phyloP scores from a whole-genome alignment of 2,888 invertebrate genomes.

The Dynastes tityus region DNA sequence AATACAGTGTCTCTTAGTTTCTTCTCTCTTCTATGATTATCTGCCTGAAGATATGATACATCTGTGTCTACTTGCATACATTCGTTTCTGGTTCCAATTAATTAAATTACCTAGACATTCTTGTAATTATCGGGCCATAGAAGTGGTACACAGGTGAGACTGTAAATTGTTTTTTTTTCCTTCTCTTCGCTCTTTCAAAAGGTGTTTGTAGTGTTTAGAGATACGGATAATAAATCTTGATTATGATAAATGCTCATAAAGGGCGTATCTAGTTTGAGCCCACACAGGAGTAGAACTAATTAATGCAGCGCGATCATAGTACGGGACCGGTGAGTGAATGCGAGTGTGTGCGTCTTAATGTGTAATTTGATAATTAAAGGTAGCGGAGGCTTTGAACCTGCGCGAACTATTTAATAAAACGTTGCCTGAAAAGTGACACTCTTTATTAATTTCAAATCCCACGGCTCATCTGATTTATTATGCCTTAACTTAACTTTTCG shows the following conservation, averaged over 20 bases:
- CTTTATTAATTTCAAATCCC: conserved; percentile 65
- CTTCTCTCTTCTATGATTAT: no score
- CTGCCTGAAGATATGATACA: no score
- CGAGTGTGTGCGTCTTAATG: conserved; percentile 58
- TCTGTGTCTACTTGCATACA: neutral
- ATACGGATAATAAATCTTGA: conserved; percentile 60
- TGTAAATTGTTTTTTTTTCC: conserved; percentile 33
- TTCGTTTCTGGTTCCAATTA: conserved; percentile 11
- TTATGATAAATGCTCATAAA: conserved; percentile 60
- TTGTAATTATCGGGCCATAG: conserved; percentile 18
- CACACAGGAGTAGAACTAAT: conserved; percentile 65
- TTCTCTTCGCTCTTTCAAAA: conserved; percentile 2
- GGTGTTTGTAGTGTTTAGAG: conserved; percentile 45
- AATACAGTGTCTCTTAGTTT: no score
- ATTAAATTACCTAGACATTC: conserved; percentile 32
- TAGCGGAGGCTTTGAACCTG: conserved; percentile 63
- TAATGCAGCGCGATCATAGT: conserved; percentile 57
- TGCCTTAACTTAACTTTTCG: conserved; percentile 43
- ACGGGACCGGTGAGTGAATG: conserved; percentile 51
- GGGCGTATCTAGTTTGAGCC: conserved; percentile 60
- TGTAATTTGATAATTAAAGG: conserved; percentile 66
- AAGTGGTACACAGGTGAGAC: conserved; percentile 36
- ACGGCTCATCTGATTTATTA: conserved; percentile 63
- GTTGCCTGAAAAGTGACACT: conserved; percentile 61
- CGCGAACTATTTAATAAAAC: conserved; percentile 63